A percentile compares a stretch with the other conserved stretches of the same genome.
These are phyloP conservation scores for Machimus rusticus DNA, from an alignment of 2,888 invertebrate species.

Conservation along the genomic window DNA sequence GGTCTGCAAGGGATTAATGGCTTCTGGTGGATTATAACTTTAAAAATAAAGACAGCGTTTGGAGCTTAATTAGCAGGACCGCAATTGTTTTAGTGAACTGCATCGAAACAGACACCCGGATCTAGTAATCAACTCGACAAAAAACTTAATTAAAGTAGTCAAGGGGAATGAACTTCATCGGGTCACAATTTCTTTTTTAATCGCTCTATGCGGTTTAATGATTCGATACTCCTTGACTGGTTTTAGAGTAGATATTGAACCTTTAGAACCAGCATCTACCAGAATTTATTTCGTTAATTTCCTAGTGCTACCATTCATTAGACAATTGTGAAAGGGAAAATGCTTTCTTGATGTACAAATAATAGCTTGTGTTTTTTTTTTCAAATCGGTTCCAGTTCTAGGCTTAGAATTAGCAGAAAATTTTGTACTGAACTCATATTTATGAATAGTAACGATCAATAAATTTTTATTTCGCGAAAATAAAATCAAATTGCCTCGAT, in stretches of 20 bases:
- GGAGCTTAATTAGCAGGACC: background rate
- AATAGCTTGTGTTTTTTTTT: too few relatives aligned
- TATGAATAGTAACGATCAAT: too few relatives aligned
- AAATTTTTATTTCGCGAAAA: too few relatives aligned
- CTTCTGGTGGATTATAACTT: background rate
- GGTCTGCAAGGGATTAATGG: background rate
- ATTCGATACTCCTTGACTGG: background rate
- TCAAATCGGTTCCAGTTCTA: too few relatives aligned
- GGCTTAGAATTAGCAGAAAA: too few relatives aligned
- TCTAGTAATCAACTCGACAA: background rate
- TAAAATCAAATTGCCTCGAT: too few relatives aligned
- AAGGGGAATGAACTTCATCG: background rate
- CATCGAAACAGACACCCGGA: background rate
- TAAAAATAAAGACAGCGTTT: background rate
- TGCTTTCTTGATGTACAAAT: too few relatives aligned
- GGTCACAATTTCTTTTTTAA: background rate
- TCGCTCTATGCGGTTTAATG: background rate
- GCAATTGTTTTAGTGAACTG: background rate
- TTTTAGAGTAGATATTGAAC: background rate
- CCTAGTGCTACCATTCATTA: too few relatives aligned
- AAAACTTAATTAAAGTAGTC: background rate
- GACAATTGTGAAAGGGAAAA: too few relatives aligned
- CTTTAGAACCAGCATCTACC: background rate
- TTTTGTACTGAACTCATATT: too few relatives aligned
- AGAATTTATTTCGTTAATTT: background rate